Conservation (phyloP, 1,140 invertebrate species). For the Rhynchophorus ferrugineus region DNA sequence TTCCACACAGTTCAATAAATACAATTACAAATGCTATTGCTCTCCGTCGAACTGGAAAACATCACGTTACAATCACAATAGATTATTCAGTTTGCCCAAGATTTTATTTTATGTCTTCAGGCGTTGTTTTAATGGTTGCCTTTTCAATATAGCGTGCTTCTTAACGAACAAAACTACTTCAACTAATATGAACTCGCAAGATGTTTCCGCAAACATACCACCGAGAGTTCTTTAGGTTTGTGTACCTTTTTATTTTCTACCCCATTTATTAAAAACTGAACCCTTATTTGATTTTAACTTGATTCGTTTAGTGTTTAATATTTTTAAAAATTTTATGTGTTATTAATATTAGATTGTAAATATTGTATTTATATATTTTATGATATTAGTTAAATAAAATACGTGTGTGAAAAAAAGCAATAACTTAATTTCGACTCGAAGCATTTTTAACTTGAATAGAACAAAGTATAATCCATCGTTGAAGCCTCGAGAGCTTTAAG, state of each 20-base stretch:
- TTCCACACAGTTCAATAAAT: conserved; percentile 31
- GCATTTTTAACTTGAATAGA: too few relatives aligned
- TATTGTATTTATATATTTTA: too few relatives aligned
- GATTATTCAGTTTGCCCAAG: not conserved
- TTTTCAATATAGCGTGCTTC: not conserved
- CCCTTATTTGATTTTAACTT: not conserved
- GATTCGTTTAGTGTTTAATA: too few relatives aligned
- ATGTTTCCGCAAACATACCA: not conserved
- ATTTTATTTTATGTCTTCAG: not conserved
- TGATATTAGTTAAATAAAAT: too few relatives aligned
- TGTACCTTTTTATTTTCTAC: not conserved
- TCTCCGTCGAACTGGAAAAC: not conserved
- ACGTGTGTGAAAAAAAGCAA: too few relatives aligned
- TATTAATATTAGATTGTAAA: too few relatives aligned
- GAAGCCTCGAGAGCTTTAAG: too few relatives aligned
- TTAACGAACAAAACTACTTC: not conserved
- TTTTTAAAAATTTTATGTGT: too few relatives aligned
- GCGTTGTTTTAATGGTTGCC: not conserved
- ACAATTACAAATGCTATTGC: conserved; percentile 27
- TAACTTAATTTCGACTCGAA: too few relatives aligned
- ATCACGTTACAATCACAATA: not conserved
- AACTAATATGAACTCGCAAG: not conserved
- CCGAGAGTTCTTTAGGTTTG: not conserved
- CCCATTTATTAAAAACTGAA: not conserved
- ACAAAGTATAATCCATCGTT: too few relatives aligned